Conservation (phyloP, 2,797 vertebrate species). For the Myotis vivesi region DNA sequence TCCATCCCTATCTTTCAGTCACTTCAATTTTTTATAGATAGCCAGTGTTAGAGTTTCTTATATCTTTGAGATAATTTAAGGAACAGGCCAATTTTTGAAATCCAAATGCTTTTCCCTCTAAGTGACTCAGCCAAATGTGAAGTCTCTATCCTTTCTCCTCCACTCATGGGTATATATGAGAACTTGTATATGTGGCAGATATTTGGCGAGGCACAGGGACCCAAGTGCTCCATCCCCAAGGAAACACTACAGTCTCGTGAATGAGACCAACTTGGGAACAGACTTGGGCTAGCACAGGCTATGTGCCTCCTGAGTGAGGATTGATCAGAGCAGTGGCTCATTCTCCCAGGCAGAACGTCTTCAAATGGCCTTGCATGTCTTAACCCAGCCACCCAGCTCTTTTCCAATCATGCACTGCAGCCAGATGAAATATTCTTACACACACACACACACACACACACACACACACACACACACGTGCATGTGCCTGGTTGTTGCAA, state of each 20-base stretch:
- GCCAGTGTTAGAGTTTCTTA: not conserved
- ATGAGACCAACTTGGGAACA: not conserved
- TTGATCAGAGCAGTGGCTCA: not conserved
- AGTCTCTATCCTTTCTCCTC: not conserved
- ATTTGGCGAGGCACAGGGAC: not conserved
- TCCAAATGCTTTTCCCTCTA: not conserved
- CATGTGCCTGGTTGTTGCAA: not conserved
- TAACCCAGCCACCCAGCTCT: not conserved
- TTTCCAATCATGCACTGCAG: not conserved
- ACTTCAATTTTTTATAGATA: not conserved
- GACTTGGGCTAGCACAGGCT: not conserved
- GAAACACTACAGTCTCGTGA: not conserved
- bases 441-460: not conserved
- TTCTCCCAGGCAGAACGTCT: not conserved
- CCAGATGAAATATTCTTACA: not conserved
- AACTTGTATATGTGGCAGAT: not conserved
- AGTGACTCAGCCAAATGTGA: not conserved
- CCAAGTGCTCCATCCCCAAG: not conserved
- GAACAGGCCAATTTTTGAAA: conserved; percentile 17
- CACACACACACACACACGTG: not conserved
- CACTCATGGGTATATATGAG: not conserved
- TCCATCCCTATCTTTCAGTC: not conserved
- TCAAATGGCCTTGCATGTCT: not conserved
- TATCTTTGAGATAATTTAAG: not conserved
- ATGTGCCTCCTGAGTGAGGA: not conserved